Conservation (phyloP, 2,888 invertebrate genomes). For the Cheilosia scutellata region DNA sequence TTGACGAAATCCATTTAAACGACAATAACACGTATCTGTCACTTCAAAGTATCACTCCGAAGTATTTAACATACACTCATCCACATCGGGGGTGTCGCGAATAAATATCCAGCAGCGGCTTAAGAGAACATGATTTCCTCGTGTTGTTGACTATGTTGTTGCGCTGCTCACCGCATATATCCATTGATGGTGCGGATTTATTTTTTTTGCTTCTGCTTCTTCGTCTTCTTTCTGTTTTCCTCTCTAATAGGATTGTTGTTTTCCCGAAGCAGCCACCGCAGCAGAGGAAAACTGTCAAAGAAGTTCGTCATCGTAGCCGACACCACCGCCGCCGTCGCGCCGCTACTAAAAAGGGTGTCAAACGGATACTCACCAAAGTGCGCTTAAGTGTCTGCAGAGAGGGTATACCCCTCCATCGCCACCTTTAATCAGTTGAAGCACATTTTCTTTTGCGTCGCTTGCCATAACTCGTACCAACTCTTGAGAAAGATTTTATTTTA, state of each 20-base stretch:
- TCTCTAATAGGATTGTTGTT: conserved; percentile 75
- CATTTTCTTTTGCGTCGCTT: conserved; percentile 56
- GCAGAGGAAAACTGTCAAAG: conserved; percentile 56
- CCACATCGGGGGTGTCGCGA: conserved; percentile 73
- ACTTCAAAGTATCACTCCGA: conserved; percentile 74
- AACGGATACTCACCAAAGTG: conserved; percentile 75
- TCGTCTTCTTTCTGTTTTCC: conserved; percentile 24
- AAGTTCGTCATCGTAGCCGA: conserved; percentile 30
- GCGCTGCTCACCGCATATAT: conserved; percentile 23
- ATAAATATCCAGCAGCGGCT: conserved; percentile 73
- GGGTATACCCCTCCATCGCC: conserved; percentile 38
- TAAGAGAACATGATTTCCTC: conserved; percentile 74
- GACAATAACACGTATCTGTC: conserved; percentile 73
- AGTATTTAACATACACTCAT: conserved; percentile 75
- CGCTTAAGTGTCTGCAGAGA: conserved; percentile 68
- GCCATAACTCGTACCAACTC: conserved; percentile 17
- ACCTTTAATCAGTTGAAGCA: conserved; percentile 72
- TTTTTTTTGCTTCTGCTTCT: conserved; percentile 9
- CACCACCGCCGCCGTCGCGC: conserved; percentile 14
- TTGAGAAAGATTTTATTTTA: conserved; percentile 30
- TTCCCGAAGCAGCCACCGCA: conserved; percentile 36
- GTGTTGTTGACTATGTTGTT: conserved; percentile 55
- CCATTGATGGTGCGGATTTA: conserved; percentile 40
- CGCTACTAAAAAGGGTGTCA: conserved; percentile 70
- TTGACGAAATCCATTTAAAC: conserved; percentile 72